Evolutionary conservation across 2,797 vertebrate genomes (phyloP), one percentile per base, ranked within the genome.

Genomic region (Megalops cyprinoides): DNA sequence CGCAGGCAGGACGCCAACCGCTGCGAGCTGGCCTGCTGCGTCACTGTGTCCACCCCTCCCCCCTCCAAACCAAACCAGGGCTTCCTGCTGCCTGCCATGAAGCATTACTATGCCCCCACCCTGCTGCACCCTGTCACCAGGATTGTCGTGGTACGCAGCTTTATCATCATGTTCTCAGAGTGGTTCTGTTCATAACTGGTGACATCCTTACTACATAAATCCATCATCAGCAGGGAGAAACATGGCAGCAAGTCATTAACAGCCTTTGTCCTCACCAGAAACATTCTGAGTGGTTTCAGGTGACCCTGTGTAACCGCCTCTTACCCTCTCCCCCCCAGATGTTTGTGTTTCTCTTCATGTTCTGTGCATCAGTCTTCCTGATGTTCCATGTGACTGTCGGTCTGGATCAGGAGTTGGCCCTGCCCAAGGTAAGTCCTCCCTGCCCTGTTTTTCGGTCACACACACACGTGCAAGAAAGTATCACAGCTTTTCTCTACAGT

Each of bases 361-460:
- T 98, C 60, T 96, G 93, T 4, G 86, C n/a, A 0, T 93, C 95
- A 0, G 23, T 97, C 10, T 97, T 93, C 87, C 92, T 96, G 77
- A 92, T 92, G 90, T 91, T 96, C 82, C 81, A 96, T 6, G 90
- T 97, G 82, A 92, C 87, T 0, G 96, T 99, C 82, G 97, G 97
- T 49, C 89, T 99, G 86, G 93, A 98, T 88, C 97, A 99, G 91
- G 96, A 98, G 88, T 91, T 99, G 84, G 93, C 97, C 0, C 89
- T 98, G 94, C 97, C 97, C 18, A 1, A 91, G 94, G 97, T 98
- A 81, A 93, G 93, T 80, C 37, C n/a, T n/a, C n/a, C n/a, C n/a
- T n/a, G n/a, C n/a, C n/a, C n/a, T n/a, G n/a, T n/a, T n/a, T n/a
- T n/a, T n/a, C n/a, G n/a, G n/a, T n/a, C n/a, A n/a, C n/a, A n/a